Percentiles rank a stretch among this genome's conserved stretches.
These are phyloP conservation scores for Pseudomyrmex gracilis DNA, from an alignment of 1,140 invertebrate species.

Conservation along the genomic window DNA sequence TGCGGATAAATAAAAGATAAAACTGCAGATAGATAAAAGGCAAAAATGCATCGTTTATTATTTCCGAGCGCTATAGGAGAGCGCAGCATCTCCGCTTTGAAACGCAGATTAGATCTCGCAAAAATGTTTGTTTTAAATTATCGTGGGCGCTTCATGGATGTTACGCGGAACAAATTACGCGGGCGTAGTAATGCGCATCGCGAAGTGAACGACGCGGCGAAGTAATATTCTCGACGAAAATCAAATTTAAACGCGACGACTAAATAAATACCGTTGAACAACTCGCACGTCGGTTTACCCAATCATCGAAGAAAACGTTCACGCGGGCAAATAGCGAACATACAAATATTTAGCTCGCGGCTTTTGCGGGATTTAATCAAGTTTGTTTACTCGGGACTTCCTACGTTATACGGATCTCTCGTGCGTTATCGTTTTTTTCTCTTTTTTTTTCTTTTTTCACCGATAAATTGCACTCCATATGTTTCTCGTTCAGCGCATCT, in stretches of 20 bases:
- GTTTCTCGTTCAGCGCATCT: background rate
- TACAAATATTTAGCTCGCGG: slow-evolving; percentile 8
- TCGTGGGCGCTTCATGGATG: too few relatives aligned
- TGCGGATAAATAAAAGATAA: too few relatives aligned
- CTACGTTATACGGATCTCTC: background rate
- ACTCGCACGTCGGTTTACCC: background rate
- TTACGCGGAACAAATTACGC: background rate
- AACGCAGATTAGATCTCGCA: background rate
- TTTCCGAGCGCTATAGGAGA: too few relatives aligned
- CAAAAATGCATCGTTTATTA: too few relatives aligned
- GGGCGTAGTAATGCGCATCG: background rate
- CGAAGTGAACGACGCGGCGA: background rate
- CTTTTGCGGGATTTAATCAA: slow-evolving; percentile 31
- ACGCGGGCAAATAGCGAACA: slow-evolving; percentile 1
- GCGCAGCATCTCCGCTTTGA: background rate
- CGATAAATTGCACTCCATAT: slow-evolving; percentile 6
- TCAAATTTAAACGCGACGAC: slow-evolving; percentile 14
- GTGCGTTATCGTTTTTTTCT: background rate
- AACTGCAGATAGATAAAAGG: too few relatives aligned
- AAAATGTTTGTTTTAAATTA: slow-evolving; percentile 2
- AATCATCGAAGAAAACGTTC: background rate
- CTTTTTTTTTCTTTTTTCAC: background rate
- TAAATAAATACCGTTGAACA: slow-evolving; percentile 19
- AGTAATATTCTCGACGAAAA: background rate
- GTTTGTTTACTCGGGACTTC: background rate